A percentile compares a stretch with the other conserved stretches of the same genome.
Conservation (phyloP, 64 coral and sea anemone genomes). For the Actinia equina region DNA sequence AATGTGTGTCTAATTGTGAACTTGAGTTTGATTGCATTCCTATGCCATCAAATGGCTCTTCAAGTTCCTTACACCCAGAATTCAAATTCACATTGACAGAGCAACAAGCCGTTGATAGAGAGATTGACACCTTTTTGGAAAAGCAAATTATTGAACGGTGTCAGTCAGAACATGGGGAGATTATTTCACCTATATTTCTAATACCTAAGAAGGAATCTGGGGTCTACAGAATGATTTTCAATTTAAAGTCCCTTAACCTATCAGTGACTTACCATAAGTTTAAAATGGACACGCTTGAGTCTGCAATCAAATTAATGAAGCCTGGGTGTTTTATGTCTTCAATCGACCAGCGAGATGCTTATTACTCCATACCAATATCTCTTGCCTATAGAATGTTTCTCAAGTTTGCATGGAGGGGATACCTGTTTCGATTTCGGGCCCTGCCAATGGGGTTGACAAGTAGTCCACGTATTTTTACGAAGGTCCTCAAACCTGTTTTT, state of each 20-base stretch:
- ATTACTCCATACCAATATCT: constrained; percentile 20
- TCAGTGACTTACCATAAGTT: constrained; percentile 72
- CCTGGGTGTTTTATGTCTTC: constrained; percentile 64
- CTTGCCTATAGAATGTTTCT: too few species aligned
- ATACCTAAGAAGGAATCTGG: too few species aligned
- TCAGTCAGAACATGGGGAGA: too few species aligned
- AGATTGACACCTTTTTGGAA: too few species aligned
- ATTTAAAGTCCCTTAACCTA: constrained; percentile 27
- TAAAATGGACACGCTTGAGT: constrained; percentile 75
- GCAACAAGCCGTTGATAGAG: constrained; percentile 43
- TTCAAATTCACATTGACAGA: constrained; percentile 23
- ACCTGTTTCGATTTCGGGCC: too few species aligned
- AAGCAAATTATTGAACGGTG: too few species aligned
- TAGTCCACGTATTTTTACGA: too few species aligned
- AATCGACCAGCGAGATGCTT: constrained; percentile 58
- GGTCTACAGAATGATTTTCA: too few species aligned
- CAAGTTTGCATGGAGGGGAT: too few species aligned
- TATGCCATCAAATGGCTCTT: not conserved
- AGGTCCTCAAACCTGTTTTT: not conserved
- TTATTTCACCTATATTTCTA: too few species aligned
- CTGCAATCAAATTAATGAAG: constrained; percentile 62
- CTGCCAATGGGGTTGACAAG: too few species aligned
- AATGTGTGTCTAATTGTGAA: too few species aligned
- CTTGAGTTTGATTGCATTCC: constrained; percentile 38
- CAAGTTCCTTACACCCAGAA: constrained; percentile 12